These are phyloP conservation scores for Ormyrus pomaceus DNA, from an alignment of 2,888 invertebrate genomes.

Conservation along the genomic window DNA sequence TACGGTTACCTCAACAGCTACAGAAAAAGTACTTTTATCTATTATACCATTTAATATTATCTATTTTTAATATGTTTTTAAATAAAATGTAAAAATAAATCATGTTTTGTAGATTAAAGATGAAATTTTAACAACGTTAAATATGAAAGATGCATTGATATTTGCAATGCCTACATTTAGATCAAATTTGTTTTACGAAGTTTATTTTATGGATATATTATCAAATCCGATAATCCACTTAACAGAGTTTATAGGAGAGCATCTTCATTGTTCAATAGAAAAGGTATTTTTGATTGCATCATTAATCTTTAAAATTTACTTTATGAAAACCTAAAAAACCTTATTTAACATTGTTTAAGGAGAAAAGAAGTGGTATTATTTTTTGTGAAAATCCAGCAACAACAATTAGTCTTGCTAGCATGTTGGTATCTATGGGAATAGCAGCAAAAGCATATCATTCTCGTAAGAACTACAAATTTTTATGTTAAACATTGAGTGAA, in stretches of 20 bases:
- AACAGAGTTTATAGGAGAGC: conserved; percentile 82
- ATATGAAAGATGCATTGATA: conserved; percentile 81
- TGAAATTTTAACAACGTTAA: conserved; percentile 87
- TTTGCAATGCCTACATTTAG: conserved; percentile 83
- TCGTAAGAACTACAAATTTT: not conserved
- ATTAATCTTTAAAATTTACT: not conserved
- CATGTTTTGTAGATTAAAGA: conserved; percentile 63
- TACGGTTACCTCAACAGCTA: not conserved
- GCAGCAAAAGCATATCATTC: not conserved
- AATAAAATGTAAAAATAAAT: not conserved
- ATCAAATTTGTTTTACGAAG: too few species aligned
- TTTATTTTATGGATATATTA: too few species aligned
- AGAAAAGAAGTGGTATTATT: conserved; percentile 8
- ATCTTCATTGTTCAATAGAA: conserved; percentile 75
- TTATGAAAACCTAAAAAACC: too few species aligned
- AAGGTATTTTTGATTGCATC: not conserved
- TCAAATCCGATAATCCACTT: conserved; percentile 90
- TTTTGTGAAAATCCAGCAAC: conserved; percentile 7
- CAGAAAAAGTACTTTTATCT: not conserved
- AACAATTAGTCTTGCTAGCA: not conserved
- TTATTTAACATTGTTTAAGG: not conserved
- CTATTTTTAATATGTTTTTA: not conserved
- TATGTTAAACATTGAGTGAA: too few species aligned
- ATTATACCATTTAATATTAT: not conserved
- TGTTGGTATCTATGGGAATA: not conserved